These are phyloP conservation scores for Andrena dorsata DNA, from an alignment of 2,888 invertebrate species.

Conservation along the genomic window DNA sequence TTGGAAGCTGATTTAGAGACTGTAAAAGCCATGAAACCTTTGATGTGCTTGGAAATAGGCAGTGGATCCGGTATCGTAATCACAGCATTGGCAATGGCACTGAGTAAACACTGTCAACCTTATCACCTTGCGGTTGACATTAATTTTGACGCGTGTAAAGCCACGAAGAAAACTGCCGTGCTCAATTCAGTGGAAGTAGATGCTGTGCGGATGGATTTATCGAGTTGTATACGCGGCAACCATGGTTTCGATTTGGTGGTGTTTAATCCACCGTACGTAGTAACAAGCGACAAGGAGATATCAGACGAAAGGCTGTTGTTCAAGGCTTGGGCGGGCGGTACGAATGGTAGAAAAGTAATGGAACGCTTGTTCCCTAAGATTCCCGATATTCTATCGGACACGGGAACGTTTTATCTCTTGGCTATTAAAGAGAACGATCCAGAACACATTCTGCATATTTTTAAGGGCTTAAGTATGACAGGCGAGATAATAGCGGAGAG, in stretches of 20 bases:
- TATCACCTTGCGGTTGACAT: conserved; percentile 92
- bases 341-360: conserved; percentile 91
- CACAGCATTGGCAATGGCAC: conserved; percentile 91
- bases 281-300: conserved; percentile 92
- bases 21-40: conserved; percentile 87
- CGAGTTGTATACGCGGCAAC: conserved; percentile 86
- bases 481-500: conserved; percentile 89
- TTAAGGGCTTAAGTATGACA: conserved; percentile 87
- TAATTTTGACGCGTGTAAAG: conserved; percentile 92
- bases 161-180: conserved; percentile 89
- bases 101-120: conserved; percentile 83
- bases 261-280: conserved; percentile 99
- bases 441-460: conserved; percentile 88
- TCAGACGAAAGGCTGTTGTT: conserved; percentile 85
- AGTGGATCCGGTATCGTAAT: conserved; percentile 96
- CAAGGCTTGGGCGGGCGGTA: conserved; percentile 93
- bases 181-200: conserved; percentile 90
- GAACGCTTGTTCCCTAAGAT: conserved; percentile 90
- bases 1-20: conserved; percentile 92
- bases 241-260: conserved; percentile 93
- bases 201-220: conserved; percentile 89
- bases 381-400: conserved; percentile 89
- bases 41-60: conserved; percentile 94
- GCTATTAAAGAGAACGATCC: conserved; percentile 96
- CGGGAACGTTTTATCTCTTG: conserved; percentile 95